phyloP scores from a whole-genome alignment of 2,888 invertebrate species.

The Aplocera efformata region DNA sequence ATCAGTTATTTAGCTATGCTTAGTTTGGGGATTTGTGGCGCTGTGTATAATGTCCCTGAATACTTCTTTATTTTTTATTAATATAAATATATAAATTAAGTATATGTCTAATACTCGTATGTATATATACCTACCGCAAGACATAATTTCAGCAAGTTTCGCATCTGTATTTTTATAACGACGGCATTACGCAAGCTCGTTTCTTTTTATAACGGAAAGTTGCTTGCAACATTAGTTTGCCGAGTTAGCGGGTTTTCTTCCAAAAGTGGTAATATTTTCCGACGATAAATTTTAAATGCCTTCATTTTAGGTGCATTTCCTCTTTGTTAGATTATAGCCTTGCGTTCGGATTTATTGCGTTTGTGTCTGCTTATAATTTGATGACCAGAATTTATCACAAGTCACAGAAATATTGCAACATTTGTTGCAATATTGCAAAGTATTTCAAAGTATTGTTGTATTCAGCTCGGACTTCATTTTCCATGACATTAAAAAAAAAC shows the following conservation, averaged over 20 bases:
- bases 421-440: too few species aligned
- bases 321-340: slow-evolving; percentile 61
- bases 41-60: too few species aligned
- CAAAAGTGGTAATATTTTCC: slow-evolving; percentile 69
- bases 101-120: too few species aligned
- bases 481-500: too few species aligned
- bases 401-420: not conserved
- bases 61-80: too few species aligned
- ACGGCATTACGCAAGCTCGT: slow-evolving; percentile 30
- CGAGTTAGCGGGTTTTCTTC: slow-evolving; percentile 53
- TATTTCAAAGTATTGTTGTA: too few species aligned
- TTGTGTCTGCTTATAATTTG: slow-evolving; percentile 46
- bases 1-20: too few species aligned
- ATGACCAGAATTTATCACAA: slow-evolving; percentile 23
- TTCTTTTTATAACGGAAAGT: slow-evolving; percentile 56
- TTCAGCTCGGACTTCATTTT: too few species aligned
- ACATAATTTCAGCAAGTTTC: too few species aligned
- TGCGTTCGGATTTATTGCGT: slow-evolving; percentile 53
- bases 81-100: too few species aligned
- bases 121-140: too few species aligned
- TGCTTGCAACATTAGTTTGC: slow-evolving; percentile 61
- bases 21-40: too few species aligned
- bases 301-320: slow-evolving; percentile 60
- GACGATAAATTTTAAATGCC: slow-evolving; percentile 70
- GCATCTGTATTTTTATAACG: not conserved